Base-by-base conservation (phyloP, 2,113 vertebrate genomes). In the Eudorcas thomsonii region DNA sequence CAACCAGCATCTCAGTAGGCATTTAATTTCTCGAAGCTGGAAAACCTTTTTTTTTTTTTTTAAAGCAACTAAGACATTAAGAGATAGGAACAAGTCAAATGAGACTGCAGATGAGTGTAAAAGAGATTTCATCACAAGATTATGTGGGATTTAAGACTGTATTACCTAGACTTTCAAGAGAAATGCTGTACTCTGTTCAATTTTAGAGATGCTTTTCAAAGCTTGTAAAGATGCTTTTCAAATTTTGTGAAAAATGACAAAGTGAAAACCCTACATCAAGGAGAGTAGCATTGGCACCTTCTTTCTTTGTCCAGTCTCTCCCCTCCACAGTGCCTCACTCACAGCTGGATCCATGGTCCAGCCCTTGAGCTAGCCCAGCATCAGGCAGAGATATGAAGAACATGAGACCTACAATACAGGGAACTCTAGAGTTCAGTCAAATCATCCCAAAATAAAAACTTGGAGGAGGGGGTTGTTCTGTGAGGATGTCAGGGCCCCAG, bases 111-210 rank as follows among this genome's bases (percentile, higher is more conserved):
- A 77, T 83, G 84, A 90, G 26, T 48, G 23, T 30, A 86, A 89
- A 94, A 93, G 86, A 98, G 82, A 98, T 93, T 95, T 85, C 33
- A 88, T 74, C 71, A 94, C 17, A 64, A 91, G 57, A 45, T 10
- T 23, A 5, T 30, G 25, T 94, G 80, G 62, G 78, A 84, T 86
- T 88, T 85, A 94, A 36, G 33, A 96, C 28, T 6, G 26, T 4
- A 6, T n/a, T 85, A 50, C 19, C 83, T 60, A 36, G 52, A 50
- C 50, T 97, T 96, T 54, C 45, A 96, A 92, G 80, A 97, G 43
- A 90, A 94, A 83, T 17, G 33, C 50, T 93, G 59, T 21, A 54
- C 8, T 90, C 43, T 26, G n/a, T 52, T 94, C 52, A 50, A 3
- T 55, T 94, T 83, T 60, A 91, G 88, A 91, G 60, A 77, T 62